Conservation (phyloP, 1,140 invertebrate genomes). For the Brachionus plicatilis region DNA sequence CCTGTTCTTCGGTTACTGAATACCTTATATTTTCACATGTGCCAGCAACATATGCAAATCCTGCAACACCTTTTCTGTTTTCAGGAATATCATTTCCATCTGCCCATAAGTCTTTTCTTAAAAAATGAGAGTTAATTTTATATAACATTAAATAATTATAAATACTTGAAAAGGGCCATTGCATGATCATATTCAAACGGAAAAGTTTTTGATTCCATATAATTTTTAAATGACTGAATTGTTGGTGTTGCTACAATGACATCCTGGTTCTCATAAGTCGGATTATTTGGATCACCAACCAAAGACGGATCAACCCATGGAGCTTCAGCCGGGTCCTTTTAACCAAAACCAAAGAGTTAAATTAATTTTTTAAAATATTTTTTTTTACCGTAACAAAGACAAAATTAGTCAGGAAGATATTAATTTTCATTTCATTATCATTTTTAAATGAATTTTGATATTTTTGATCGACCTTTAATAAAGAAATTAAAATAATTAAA, state of each 20-base stretch:
- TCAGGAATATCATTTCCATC: not conserved
- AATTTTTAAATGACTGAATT: not conserved
- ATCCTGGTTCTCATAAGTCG: not conserved
- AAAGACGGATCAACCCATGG: not conserved
- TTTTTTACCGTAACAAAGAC: conserved; percentile 10
- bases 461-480: conserved; percentile 1
- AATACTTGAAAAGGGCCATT: conserved; percentile 14
- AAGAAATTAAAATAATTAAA: not conserved
- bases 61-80: not conserved
- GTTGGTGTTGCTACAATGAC: not conserved
- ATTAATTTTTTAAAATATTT: not conserved
- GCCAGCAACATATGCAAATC: conserved; percentile 1
- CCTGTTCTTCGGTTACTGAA: conserved; percentile 20
- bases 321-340: not conserved
- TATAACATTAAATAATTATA: not conserved
- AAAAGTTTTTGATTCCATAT: conserved; percentile 28
- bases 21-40: not conserved
- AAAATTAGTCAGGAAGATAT: not conserved
- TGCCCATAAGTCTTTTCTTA: conserved; percentile 24
- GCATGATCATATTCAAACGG: conserved; percentile 32
- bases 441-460: conserved; percentile 17
- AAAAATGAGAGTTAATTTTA: not conserved
- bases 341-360: not conserved
- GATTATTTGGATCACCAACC: conserved; percentile 14
- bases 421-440: conserved; percentile 9